These are phyloP conservation scores for Carapus acus DNA, from an alignment of 2,797 vertebrate species.

Conservation along the genomic window DNA sequence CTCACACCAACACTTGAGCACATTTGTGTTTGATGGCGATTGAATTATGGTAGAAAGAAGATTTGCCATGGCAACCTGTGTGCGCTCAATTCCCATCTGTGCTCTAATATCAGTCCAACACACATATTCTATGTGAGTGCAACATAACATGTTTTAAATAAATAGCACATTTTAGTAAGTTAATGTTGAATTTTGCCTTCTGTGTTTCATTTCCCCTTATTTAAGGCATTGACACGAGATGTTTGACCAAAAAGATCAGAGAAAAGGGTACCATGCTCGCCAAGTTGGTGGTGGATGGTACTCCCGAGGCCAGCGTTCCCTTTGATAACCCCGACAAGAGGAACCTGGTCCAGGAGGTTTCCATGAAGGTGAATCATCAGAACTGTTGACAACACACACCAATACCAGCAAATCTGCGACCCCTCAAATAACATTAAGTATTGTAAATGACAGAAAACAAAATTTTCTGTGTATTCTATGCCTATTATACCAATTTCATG, in stretches of 20 bases:
- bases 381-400: no score
- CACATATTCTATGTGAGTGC: no score
- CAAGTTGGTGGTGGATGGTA: slow-evolving; percentile 81
- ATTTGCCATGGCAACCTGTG: no score
- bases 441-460: no score
- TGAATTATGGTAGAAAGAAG: no score
- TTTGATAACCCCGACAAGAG: slow-evolving; percentile 80
- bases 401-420: neutral
- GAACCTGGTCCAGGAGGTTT: slow-evolving; percentile 89
- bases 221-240: slow-evolving; percentile 85
- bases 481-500: no score
- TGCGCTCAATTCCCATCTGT: no score
- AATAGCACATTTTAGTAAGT: neutral
- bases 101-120: no score
- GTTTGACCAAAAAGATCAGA: slow-evolving; percentile 88
- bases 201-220: neutral
- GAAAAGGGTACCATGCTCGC: slow-evolving; percentile 92
- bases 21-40: no score
- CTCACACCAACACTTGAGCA: no score
- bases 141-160: no score
- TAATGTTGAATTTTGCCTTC: neutral
- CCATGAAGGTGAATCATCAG: slow-evolving; percentile 76
- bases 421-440: neutral
- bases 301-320: slow-evolving; percentile 55
- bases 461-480: no score